A percentile compares a stretch with the other conserved stretches of the same genome.
These are phyloP conservation scores for Timema podura DNA, from an alignment of 2,888 invertebrate species.

Conservation along the genomic window DNA sequence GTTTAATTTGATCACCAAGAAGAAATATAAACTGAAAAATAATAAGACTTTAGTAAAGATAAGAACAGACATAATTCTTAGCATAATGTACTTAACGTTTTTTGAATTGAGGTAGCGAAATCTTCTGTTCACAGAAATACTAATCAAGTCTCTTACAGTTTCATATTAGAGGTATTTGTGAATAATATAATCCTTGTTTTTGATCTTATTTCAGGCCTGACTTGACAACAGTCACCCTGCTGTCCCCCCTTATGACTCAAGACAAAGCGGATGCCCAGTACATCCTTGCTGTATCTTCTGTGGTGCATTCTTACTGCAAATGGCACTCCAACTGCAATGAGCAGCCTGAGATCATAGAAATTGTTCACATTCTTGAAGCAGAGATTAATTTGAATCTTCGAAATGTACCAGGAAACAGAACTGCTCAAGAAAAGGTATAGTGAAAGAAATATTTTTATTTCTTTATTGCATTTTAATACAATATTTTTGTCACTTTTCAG, in stretches of 20 bases:
- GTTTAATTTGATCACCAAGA: too few relatives aligned
- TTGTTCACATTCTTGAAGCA: conserved; percentile 53
- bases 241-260: conserved; percentile 53
- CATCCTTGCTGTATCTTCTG: conserved; percentile 62
- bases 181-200: too few relatives aligned
- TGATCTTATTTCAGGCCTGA: conserved; percentile 47
- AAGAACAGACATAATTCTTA: too few relatives aligned
- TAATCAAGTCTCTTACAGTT: too few relatives aligned
- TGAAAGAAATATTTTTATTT: not conserved
- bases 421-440: conserved; percentile 39
- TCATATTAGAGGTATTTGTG: too few relatives aligned
- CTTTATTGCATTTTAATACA: conserved; percentile 26
- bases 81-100: too few relatives aligned
- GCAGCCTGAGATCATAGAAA: conserved; percentile 47
- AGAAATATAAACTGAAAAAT: too few relatives aligned
- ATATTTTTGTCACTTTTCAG: too few relatives aligned
- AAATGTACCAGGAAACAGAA: conserved; percentile 33
- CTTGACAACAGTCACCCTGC: conserved; percentile 51
- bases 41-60: too few relatives aligned
- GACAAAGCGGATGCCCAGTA: conserved; percentile 55
- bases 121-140: too few relatives aligned
- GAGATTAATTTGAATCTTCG: conserved; percentile 42
- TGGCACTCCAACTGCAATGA: conserved; percentile 46
- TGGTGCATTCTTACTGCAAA: conserved; percentile 67
- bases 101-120: too few relatives aligned